phyloP scores from a whole-genome alignment of 2,113 vertebrate species.

The Pitta sordida region DNA sequence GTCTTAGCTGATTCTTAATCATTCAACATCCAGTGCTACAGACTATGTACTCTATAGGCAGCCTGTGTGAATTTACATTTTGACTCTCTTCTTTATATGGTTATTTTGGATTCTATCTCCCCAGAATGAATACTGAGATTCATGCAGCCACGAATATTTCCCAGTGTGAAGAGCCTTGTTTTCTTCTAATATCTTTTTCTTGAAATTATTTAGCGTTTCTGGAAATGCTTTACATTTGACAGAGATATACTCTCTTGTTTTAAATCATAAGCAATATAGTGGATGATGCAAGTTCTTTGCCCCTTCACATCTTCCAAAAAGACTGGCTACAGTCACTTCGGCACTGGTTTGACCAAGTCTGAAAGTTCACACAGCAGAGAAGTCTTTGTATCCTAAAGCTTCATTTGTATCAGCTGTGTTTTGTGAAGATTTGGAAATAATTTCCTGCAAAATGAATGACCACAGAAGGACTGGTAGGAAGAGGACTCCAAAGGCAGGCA shows the following conservation, averaged over 20 bases:
- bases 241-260: too few species aligned
- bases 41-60: background rate
- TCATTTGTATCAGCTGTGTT: background rate
- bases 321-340: background rate
- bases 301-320: background rate
- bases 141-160: background rate
- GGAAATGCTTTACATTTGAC: background rate
- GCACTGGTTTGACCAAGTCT: background rate
- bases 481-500: background rate
- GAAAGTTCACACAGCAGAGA: background rate
- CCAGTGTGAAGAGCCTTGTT: background rate
- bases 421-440: background rate
- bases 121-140: background rate
- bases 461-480: background rate
- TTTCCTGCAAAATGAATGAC: background rate
- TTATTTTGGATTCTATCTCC: background rate
- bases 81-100: background rate
- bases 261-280: too few species aligned
- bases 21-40: background rate
- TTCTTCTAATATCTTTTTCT: background rate
- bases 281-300: background rate
- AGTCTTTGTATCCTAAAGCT: background rate
- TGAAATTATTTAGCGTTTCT: background rate
- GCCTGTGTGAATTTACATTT: background rate
- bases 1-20: background rate